Evolutionary conservation across 2,888 invertebrate genomes (phyloP).

Genomic region (Penaeus monodon): DNA sequence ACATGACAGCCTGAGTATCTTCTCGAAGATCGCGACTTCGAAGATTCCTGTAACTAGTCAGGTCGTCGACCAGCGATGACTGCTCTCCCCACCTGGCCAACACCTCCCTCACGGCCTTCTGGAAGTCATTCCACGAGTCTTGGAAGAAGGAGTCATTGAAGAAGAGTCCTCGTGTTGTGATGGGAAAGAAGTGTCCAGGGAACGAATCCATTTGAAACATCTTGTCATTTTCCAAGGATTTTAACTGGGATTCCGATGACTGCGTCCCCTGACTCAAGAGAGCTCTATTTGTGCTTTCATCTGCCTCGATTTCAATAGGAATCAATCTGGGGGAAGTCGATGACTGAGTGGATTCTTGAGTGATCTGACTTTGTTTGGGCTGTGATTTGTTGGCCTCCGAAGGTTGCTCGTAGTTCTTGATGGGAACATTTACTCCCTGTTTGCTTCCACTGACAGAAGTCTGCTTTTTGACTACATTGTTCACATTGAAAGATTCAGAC

Average conservation of each 20-base stretch:
- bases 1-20: conserved; percentile 32
- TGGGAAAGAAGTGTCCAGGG: conserved; percentile 14
- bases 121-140: conserved; percentile 44
- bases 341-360: too few relatives aligned
- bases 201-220: background rate
- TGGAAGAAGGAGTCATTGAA: conserved; percentile 63
- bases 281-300: too few relatives aligned
- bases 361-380: too few relatives aligned
- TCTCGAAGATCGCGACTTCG: conserved; percentile 38
- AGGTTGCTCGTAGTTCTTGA: too few relatives aligned
- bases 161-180: conserved; percentile 41
- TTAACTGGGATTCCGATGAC: background rate
- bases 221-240: background rate
- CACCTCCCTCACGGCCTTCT: conserved; percentile 49
- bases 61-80: conserved; percentile 32
- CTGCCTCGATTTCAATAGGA: too few relatives aligned
- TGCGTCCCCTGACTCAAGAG: too few relatives aligned
- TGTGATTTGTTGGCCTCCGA: too few relatives aligned
- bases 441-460: too few relatives aligned
- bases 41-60: conserved; percentile 47
- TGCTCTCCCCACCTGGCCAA: conserved; percentile 23
- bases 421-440: too few relatives aligned
- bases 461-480: too few relatives aligned
- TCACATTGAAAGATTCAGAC: too few relatives aligned
- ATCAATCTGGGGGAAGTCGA: too few relatives aligned